phyloP scores from a whole-genome alignment of 2,888 invertebrate genomes.

The Ferrisia virgata region DNA sequence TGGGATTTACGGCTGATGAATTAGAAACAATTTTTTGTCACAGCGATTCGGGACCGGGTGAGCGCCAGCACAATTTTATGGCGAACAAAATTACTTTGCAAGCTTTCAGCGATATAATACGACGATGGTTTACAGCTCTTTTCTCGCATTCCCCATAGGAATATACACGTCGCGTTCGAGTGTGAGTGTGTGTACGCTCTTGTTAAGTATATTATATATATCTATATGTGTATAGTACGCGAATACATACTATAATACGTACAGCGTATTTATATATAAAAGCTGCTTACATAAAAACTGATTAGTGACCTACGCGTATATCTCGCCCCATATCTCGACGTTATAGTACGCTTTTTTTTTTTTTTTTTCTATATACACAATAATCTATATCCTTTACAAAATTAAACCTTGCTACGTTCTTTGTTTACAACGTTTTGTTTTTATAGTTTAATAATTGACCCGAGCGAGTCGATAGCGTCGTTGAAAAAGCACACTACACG shows the following conservation, averaged over 20 bases:
- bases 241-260: too few species aligned
- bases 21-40: slow-evolving; percentile 38
- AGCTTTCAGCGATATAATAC: slow-evolving; percentile 34
- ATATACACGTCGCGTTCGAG: neutral
- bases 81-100: slow-evolving; percentile 25
- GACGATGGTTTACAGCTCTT: slow-evolving; percentile 18
- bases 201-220: neutral
- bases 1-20: slow-evolving; percentile 37
- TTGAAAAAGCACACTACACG: neutral
- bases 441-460: neutral
- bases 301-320: neutral
- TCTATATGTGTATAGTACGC: too few species aligned
- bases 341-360: neutral
- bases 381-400: neutral
- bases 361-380: too few species aligned
- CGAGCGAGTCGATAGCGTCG: neutral
- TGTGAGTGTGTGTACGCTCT: neutral
- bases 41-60: neutral
- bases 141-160: slow-evolving; percentile 19
- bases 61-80: slow-evolving; percentile 22
- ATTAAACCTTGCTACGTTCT: neutral
- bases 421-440: neutral
- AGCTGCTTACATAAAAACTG: slow-evolving; percentile 14
- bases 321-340: neutral
- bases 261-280: neutral